Conservation (phyloP, 2,888 invertebrate genomes). For the Chydorus sphaericus region DNA sequence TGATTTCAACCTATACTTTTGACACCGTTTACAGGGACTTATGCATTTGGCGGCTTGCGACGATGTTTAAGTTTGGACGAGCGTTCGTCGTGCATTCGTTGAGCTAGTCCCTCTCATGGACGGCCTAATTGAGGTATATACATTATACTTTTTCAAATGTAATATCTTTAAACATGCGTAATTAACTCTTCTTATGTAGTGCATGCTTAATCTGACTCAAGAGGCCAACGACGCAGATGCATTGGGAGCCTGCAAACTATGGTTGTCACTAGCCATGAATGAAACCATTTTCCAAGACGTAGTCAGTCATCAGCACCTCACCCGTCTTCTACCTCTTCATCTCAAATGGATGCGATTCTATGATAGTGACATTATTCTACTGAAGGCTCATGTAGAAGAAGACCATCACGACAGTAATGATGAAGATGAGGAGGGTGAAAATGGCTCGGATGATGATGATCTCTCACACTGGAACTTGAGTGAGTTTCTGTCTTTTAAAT, state of each 20-base stretch:
- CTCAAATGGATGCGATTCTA: conserved; percentile 97
- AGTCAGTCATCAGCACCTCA: conserved; percentile 66
- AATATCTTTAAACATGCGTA: conserved; percentile 1
- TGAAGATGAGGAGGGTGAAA: conserved; percentile 43
- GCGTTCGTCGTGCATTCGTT: conserved; percentile 93
- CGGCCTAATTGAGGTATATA: conserved; percentile 78
- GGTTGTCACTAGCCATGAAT: conserved; percentile 94
- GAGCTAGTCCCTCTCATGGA: conserved; percentile 89
- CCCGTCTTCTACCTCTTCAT: conserved; percentile 74
- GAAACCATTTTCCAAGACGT: conserved; percentile 86
- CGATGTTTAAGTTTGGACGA: conserved; percentile 92
- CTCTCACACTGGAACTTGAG: conserved; percentile 92
- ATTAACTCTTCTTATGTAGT: conserved; percentile 36
- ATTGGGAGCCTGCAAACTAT: conserved; percentile 97
- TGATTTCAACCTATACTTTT: neutral
- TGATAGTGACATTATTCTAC: conserved; percentile 85
- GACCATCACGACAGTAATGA: conserved; percentile 50
- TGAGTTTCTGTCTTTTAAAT: conserved; percentile 17
- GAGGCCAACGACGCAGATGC: conserved; percentile 88
- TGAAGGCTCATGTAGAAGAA: conserved; percentile 92
- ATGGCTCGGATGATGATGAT: conserved; percentile 68
- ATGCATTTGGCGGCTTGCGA: conserved; percentile 90
- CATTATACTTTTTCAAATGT: too few species aligned
- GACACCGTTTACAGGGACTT: conserved; percentile 46
- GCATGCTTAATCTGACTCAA: conserved; percentile 91